Conservation (phyloP, 2,113 vertebrate genomes). For the Delphinapterus leucas region DNA sequence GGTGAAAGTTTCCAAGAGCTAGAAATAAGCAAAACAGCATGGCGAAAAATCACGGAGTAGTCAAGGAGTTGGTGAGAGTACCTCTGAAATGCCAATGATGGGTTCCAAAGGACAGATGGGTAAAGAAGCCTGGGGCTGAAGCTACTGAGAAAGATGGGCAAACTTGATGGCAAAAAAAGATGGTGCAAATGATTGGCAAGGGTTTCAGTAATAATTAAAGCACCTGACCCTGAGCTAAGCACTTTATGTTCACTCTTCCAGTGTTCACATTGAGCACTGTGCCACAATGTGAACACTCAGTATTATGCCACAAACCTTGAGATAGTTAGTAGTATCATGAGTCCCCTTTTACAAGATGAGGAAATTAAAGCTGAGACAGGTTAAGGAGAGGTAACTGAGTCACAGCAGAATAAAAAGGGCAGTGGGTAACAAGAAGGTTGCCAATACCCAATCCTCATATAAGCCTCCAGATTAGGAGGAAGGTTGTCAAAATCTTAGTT, state of each 20-base stretch:
- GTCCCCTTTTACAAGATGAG: not conserved
- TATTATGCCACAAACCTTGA: not conserved
- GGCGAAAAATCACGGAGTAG: not conserved
- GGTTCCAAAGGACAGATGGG: not conserved
- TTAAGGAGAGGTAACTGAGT: not conserved
- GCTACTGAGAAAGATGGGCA: not conserved
- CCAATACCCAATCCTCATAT: not conserved
- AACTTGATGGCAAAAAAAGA: not conserved
- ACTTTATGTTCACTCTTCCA: not conserved
- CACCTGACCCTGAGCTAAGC: not conserved
- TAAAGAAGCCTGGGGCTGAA: not conserved
- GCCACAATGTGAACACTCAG: not conserved
- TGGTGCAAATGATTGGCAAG: not conserved
- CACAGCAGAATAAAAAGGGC: not conserved
- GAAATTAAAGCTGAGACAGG: not conserved
- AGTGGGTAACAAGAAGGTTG: not conserved
- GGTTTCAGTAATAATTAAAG: not conserved
- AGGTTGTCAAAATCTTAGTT: not conserved
- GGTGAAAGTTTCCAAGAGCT: not conserved
- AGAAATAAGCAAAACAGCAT: not conserved
- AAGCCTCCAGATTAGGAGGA: not conserved
- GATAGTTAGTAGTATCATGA: not conserved
- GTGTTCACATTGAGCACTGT: not conserved
- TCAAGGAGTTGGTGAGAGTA: not conserved
- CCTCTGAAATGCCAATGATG: not conserved